Conservation (phyloP, 2,113 vertebrate genomes). For the Ctenodactylus gundi region DNA sequence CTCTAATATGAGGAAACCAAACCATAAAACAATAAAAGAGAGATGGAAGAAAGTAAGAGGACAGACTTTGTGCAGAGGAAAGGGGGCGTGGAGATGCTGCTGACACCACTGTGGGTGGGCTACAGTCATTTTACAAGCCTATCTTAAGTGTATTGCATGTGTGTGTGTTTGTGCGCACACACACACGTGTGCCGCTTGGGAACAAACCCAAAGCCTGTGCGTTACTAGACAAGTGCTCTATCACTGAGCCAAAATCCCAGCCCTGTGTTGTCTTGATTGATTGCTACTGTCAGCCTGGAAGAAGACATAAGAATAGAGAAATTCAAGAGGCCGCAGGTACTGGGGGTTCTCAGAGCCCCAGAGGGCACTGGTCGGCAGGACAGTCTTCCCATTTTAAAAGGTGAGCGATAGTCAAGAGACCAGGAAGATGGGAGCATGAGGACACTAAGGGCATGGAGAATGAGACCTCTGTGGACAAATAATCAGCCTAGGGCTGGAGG, state of each 20-base stretch:
- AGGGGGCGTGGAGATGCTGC: no score
- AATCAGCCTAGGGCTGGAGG: neutral
- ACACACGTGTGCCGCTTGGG: no score
- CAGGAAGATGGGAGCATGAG: neutral
- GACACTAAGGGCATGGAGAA: neutral
- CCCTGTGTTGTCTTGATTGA: neutral
- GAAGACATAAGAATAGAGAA: neutral
- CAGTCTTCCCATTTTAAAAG: neutral
- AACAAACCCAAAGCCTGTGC: neutral
- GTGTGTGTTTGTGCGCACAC: neutral
- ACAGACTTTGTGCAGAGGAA: no score
- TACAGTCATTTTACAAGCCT: neutral
- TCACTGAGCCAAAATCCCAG: neutral
- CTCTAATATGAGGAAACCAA: no score
- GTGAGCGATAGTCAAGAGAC: neutral
- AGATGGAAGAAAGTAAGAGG: no score
- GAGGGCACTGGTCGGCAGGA: neutral
- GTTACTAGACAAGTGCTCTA: neutral
- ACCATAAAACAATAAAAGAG: no score
- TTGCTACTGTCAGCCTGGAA: neutral
- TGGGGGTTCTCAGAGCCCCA: neutral
- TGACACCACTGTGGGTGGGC: rapidly evolving
- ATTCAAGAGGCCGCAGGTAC: neutral
- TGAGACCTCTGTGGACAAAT: neutral
- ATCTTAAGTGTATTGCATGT: neutral